phyloP scores from a whole-genome alignment of 2,888 invertebrate species.

The Melieria crassipennis region DNA sequence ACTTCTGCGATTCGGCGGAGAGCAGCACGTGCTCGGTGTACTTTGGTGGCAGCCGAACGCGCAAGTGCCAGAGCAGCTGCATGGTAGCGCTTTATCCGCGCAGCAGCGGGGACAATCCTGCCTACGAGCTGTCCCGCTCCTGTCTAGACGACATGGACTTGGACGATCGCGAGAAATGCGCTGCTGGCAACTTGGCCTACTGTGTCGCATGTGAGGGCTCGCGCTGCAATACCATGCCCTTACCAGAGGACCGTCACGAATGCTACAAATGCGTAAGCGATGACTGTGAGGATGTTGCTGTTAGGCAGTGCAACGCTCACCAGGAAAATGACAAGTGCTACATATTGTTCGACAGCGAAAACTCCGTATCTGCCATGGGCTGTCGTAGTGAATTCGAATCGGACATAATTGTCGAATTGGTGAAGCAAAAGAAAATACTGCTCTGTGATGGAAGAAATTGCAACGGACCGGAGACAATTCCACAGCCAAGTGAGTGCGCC shows the following conservation, averaged over 20 bases:
- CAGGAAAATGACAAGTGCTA: conserved; percentile 55
- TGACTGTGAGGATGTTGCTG: conserved; percentile 43
- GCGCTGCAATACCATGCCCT: conserved; percentile 50
- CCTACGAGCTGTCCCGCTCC: conserved; percentile 54
- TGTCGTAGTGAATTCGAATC: conserved; percentile 57
- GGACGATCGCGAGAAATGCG: conserved; percentile 50
- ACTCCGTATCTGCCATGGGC: conserved; percentile 51
- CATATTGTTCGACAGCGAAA: conserved; percentile 46
- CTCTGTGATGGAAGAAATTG: conserved; percentile 55
- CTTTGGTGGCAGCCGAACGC: conserved; percentile 33
- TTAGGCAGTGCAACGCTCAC: conserved; percentile 49
- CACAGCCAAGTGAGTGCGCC: conserved; percentile 48
- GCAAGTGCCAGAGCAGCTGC: conserved; percentile 53
- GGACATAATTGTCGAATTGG: conserved; percentile 45
- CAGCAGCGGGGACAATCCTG: conserved; percentile 48
- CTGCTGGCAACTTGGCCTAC: conserved; percentile 39
- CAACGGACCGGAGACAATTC: conserved; percentile 45
- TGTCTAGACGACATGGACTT: conserved; percentile 58
- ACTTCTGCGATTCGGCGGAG: conserved; percentile 53
- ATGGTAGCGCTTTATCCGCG: conserved; percentile 58
- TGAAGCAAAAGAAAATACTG: conserved; percentile 50
- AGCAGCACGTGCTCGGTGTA: conserved; percentile 43
- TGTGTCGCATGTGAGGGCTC: conserved; percentile 51
- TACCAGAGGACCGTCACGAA: conserved; percentile 49
- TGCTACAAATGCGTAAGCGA: conserved; percentile 51